Evolutionary conservation across 1,140 invertebrate species (phyloP).

Genomic region (Liolophura sinensis): DNA sequence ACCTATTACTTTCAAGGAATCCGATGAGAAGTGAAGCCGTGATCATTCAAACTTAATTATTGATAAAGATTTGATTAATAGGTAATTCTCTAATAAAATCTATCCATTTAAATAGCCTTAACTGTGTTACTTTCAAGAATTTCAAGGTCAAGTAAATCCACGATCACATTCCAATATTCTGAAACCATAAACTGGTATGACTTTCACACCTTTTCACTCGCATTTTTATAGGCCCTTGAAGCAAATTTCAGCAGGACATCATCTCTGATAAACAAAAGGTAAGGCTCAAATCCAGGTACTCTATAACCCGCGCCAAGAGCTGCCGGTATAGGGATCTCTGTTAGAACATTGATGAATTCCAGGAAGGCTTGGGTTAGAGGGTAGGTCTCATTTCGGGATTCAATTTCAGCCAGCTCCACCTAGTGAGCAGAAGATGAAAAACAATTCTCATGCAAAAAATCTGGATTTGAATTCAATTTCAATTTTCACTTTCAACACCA

Average conservation of each 20-base stretch:
- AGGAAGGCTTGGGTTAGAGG: slow-evolving; percentile 71
- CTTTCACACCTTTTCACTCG: slow-evolving; percentile 68
- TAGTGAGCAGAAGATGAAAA: slow-evolving; percentile 28
- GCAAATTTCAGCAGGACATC: slow-evolving; percentile 79
- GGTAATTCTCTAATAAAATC: no score
- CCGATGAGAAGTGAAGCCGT: no score
- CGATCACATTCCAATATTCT: not conserved
- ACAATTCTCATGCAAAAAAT: not conserved
- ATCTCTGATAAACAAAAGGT: slow-evolving; percentile 80
- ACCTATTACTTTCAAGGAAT: no score
- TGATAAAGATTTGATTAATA: no score
- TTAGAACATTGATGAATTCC: slow-evolving; percentile 74
- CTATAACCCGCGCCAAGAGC: slow-evolving; percentile 79
- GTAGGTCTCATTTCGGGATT: slow-evolving; percentile 77
- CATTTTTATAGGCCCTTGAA: slow-evolving; percentile 76
- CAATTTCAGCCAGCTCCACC: slow-evolving; percentile 74
- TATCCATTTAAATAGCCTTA: no score
- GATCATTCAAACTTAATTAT: no score
- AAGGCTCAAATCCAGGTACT: slow-evolving; percentile 87
- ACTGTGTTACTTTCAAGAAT: no score
- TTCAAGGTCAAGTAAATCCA: slow-evolving; percentile 1
- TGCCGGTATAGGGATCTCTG: slow-evolving; percentile 73
- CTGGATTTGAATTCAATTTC: not conserved
- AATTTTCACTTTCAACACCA: not conserved
- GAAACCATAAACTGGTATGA: not conserved